phyloP scores from a whole-genome alignment of 2,113 vertebrate species.

The Probosciger aterrimus region DNA sequence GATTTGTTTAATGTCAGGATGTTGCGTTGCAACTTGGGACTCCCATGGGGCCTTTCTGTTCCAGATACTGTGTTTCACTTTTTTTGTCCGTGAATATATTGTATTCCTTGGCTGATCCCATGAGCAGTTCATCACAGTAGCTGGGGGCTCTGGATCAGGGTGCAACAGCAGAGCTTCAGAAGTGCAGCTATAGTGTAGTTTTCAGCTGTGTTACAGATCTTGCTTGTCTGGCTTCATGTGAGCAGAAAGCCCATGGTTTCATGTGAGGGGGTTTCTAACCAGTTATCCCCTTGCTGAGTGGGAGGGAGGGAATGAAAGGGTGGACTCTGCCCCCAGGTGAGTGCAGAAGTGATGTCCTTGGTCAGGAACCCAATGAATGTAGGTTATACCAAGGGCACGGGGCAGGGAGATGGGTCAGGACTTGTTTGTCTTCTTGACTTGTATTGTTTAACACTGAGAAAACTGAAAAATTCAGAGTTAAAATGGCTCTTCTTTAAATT shows the following conservation, averaged over 20 bases:
- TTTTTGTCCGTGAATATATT: neutral
- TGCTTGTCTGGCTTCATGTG: neutral
- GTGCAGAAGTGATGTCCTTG: neutral
- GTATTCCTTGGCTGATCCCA: neutral
- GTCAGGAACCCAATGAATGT: neutral
- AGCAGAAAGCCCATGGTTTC: neutral
- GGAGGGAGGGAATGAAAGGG: neutral
- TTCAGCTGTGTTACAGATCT: neutral
- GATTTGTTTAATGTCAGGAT: neutral
- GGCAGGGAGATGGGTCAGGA: neutral
- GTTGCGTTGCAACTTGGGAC: neutral
- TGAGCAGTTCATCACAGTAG: neutral
- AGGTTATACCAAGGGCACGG: neutral
- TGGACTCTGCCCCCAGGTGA: neutral
- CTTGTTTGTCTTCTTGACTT: neutral
- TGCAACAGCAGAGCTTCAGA: neutral
- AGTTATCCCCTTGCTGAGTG: neutral
- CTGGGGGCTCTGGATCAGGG: neutral
- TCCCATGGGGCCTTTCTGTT: neutral
- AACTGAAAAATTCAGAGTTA: neutral
- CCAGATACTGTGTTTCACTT: neutral
- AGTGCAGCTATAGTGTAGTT: neutral
- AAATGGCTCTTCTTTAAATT: neutral
- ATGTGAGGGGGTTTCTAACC: neutral
- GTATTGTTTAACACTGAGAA: neutral